phyloP scores from a whole-genome alignment of 2,797 vertebrate genomes.

The Thripadectes ignobilis region DNA sequence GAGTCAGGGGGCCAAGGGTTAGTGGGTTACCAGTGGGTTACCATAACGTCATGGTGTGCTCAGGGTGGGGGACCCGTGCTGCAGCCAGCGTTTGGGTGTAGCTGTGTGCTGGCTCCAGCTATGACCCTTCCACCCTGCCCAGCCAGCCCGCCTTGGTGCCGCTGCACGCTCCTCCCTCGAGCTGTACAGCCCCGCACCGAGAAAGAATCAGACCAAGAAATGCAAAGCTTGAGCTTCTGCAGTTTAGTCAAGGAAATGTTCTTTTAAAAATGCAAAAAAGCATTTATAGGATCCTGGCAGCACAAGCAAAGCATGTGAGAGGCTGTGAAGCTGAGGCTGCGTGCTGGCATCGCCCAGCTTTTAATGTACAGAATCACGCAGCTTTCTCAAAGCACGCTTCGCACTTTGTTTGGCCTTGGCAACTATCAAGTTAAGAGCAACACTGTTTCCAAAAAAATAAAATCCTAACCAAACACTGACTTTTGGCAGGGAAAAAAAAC shows the following conservation, averaged over 20 bases:
- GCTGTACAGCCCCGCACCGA: fast-evolving
- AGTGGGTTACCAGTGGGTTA: conserved; percentile 5
- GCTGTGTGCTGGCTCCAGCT: neutral
- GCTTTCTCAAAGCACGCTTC: conserved; percentile 45
- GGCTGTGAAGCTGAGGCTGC: neutral
- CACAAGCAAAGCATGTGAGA: neutral
- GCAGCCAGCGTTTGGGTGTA: neutral
- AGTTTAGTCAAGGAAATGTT: neutral
- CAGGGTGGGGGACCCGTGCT: neutral
- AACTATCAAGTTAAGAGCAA: conserved; percentile 35
- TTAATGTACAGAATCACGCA: neutral
- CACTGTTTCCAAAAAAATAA: conserved; percentile 9
- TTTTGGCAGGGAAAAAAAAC: neutral
- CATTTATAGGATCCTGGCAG: neutral
- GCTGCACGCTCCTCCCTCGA: neutral
- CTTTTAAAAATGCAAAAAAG: neutral
- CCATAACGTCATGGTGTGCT: neutral
- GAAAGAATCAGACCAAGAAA: neutral
- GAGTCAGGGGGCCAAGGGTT: neutral
- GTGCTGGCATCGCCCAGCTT: neutral
- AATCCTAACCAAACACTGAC: conserved; percentile 13
- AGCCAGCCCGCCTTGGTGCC: neutral
- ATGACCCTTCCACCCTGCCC: neutral
- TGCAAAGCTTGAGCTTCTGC: neutral
- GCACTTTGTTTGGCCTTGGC: conserved; percentile 57